These are phyloP conservation scores for Strigamia transsilvanica DNA, from an alignment of 2,888 invertebrate species.

Conservation along the genomic window DNA sequence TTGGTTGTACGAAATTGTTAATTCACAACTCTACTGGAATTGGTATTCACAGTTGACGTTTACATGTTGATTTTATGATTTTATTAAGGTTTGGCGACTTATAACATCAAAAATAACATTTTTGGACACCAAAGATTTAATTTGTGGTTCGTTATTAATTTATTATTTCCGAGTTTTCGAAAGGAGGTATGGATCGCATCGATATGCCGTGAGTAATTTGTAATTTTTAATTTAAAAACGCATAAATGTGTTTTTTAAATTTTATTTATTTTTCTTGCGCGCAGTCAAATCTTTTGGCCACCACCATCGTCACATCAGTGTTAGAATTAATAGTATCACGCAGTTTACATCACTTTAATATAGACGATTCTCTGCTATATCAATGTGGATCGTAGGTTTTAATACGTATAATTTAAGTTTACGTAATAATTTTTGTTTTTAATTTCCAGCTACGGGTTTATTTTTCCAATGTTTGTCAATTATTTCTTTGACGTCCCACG, in stretches of 20 bases:
- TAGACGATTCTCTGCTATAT: constrained; percentile 62
- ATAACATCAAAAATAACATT: constrained; percentile 66
- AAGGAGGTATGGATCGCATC: constrained; percentile 67
- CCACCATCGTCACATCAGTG: constrained; percentile 64
- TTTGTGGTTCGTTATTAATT: constrained; percentile 67
- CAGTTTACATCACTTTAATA: constrained; percentile 62
- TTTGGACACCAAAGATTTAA: constrained; percentile 67
- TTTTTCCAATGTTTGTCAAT: constrained; percentile 68
- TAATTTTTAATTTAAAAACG: not conserved
- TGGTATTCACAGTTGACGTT: too few relatives aligned
- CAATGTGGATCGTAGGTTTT: constrained; percentile 67
- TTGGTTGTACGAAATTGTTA: too few relatives aligned
- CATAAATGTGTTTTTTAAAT: not conserved
- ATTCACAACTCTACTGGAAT: too few relatives aligned
- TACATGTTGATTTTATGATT: not conserved
- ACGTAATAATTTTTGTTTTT: constrained; percentile 7
- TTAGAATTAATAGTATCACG: constrained; percentile 64
- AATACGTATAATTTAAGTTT: not conserved
- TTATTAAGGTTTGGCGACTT: constrained; percentile 64
- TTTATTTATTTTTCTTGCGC: constrained; percentile 55
- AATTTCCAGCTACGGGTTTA: constrained; percentile 63
- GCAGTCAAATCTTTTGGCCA: constrained; percentile 65
- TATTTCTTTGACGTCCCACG: constrained; percentile 68
- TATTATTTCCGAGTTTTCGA: constrained; percentile 68
- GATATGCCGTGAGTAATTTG: constrained; percentile 65